These are phyloP conservation scores for Sicus ferrugineus DNA, from an alignment of 2,888 invertebrate species.

Conservation along the genomic window DNA sequence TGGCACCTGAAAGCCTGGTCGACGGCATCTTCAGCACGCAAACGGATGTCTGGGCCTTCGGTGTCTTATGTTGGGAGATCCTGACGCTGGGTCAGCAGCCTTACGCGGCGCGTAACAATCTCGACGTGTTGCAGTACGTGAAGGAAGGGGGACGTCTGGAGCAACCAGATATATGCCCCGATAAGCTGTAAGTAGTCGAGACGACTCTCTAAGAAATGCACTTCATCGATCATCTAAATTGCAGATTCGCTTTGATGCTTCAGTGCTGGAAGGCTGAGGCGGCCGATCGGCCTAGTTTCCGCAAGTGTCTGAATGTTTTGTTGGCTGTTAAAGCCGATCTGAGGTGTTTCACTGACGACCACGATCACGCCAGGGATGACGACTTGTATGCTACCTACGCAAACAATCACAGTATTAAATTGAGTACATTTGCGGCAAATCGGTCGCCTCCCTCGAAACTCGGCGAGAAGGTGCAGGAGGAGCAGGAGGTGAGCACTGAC, in stretches of 20 bases:
- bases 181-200: constrained; percentile 71
- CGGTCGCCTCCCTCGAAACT: constrained; percentile 37
- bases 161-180: constrained; percentile 84
- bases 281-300: constrained; percentile 87
- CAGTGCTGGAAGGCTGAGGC: constrained; percentile 88
- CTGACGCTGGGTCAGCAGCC: constrained; percentile 96
- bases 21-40: constrained; percentile 97
- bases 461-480: constrained; percentile 28
- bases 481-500: neutral
- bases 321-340: constrained; percentile 53
- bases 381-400: constrained; percentile 42
- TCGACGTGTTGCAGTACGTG: constrained; percentile 91
- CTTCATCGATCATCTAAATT: constrained; percentile 41
- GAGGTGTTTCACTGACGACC: constrained; percentile 44
- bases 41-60: constrained; percentile 97
- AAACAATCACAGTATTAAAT: constrained; percentile 40
- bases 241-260: constrained; percentile 83
- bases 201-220: neutral
- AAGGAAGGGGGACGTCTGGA: constrained; percentile 86
- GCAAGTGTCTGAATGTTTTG: constrained; percentile 73
- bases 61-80: constrained; percentile 95
- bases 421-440: constrained; percentile 41
- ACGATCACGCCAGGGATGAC: constrained; percentile 38
- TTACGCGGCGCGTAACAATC: constrained; percentile 91
- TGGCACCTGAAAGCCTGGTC: constrained; percentile 95